Conservation (phyloP, 1,140 invertebrate genomes). For the Nylanderia fulva region DNA sequence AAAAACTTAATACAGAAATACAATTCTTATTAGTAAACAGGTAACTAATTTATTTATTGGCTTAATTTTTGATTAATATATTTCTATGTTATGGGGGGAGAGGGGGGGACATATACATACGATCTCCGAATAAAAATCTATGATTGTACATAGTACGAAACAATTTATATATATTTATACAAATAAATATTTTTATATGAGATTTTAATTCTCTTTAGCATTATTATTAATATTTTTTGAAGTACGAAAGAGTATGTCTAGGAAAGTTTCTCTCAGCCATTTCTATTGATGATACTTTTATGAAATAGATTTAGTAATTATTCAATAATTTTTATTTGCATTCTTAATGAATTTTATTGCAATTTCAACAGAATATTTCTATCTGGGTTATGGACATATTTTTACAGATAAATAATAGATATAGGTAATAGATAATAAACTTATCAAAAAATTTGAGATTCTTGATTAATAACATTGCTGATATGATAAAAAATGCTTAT, state of each 20-base stretch:
- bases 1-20: slow-evolving; percentile 81
- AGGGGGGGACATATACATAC: neutral
- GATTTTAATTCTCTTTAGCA: neutral
- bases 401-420: neutral
- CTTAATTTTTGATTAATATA: neutral
- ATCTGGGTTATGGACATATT: no score
- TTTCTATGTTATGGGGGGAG: neutral
- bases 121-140: slow-evolving; percentile 27
- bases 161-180: slow-evolving; percentile 39
- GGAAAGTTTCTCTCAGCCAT: slow-evolving; percentile 89
- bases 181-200: slow-evolving; percentile 66
- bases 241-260: slow-evolving; percentile 84
- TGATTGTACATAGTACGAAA: slow-evolving; percentile 29
- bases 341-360: no score
- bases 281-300: slow-evolving; percentile 87
- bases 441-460: neutral
- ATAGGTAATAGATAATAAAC: neutral
- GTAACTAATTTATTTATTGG: slow-evolving; percentile 36
- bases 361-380: no score
- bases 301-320: no score
- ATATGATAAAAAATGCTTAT: neutral
- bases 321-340: no score
- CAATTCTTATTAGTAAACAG: slow-evolving; percentile 73
- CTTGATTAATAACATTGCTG: neutral
- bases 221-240: neutral